Evolutionary conservation across 2,888 invertebrate species (phyloP).

Genomic region (Brachypalpus laphriformis): DNA sequence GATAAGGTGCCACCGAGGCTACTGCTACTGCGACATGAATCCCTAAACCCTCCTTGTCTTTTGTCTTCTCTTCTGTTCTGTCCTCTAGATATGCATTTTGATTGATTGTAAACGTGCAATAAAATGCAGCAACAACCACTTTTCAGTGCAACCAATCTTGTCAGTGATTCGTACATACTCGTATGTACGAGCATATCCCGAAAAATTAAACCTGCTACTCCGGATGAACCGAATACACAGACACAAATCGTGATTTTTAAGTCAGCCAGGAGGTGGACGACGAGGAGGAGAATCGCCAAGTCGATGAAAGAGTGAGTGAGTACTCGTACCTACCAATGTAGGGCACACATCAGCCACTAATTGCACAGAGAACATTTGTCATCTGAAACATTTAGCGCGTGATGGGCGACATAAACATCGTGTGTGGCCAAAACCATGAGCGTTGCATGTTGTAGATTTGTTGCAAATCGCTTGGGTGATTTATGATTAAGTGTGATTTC

Average conservation of each 20-base stretch:
- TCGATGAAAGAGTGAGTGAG: conserved; percentile 51
- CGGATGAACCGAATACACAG: conserved; percentile 34
- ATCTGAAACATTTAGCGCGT: conserved; percentile 67
- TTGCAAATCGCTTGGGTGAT: conserved; percentile 62
- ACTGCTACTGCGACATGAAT: conserved; percentile 30
- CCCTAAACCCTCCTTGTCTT: conserved; percentile 15
- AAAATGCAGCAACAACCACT: conserved; percentile 51
- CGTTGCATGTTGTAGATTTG: conserved; percentile 46
- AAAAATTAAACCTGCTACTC: conserved; percentile 63
- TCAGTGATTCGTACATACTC: conserved; percentile 33
- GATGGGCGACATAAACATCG: conserved; percentile 60
- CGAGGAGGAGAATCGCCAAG: conserved; percentile 12
- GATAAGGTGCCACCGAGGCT: conserved; percentile 60
- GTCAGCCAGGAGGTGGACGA: conserved; percentile 1
- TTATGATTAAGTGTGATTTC: conserved; percentile 65
- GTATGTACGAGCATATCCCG: conserved; percentile 40
- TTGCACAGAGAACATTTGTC: conserved; percentile 70
- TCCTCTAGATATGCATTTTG: conserved; percentile 38
- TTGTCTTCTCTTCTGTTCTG: neutral
- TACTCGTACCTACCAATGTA: conserved; percentile 59
- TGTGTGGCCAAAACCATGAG: conserved; percentile 59
- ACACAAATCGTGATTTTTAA: conserved; percentile 67
- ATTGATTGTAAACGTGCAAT: conserved; percentile 62
- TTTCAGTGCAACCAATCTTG: conserved; percentile 42
- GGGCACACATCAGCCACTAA: conserved; percentile 68